phyloP scores from a whole-genome alignment of 1,140 invertebrate genomes.

The Diorhabda carinulata region DNA sequence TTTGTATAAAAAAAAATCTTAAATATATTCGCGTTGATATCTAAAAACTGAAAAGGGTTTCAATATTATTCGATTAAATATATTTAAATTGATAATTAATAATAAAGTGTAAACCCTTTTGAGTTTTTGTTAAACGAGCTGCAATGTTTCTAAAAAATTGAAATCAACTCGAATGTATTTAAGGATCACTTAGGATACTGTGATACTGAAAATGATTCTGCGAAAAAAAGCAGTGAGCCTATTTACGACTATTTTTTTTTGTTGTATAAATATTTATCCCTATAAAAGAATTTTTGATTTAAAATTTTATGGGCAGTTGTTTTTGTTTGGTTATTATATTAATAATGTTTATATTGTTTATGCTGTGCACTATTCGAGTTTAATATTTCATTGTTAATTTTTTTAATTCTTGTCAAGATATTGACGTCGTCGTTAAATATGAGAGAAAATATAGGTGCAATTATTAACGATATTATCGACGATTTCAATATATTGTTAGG shows the following conservation, averaged over 20 bases:
- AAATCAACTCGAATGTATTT: no score
- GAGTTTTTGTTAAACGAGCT: no score
- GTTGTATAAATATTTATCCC: neutral
- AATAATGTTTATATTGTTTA: constrained; percentile 7
- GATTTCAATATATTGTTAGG: no score
- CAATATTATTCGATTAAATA: no score
- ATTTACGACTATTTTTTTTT: constrained; percentile 22
- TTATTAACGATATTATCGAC: no score
- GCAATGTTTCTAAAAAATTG: no score
- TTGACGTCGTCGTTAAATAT: neutral
- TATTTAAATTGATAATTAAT: no score
- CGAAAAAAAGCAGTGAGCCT: constrained; percentile 13
- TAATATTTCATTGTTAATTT: constrained; percentile 1
- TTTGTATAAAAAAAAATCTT: constrained; percentile 17
- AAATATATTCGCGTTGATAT: constrained; percentile 17
- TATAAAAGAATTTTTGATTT: neutral
- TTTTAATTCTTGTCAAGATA: no score
- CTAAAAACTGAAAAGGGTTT: no score
- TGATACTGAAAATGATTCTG: constrained; percentile 32
- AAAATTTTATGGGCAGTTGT: constrained; percentile 11
- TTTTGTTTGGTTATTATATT: constrained; percentile 7
- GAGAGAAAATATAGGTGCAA: constrained; percentile 2
- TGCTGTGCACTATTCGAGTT: constrained; percentile 1
- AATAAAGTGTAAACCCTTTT: no score
- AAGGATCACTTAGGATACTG: constrained; percentile 26